Evolutionary conservation across 2,888 invertebrate species (phyloP), one percentile per base, ranked within the genome.

Genomic region (Operophtera brumata): DNA sequence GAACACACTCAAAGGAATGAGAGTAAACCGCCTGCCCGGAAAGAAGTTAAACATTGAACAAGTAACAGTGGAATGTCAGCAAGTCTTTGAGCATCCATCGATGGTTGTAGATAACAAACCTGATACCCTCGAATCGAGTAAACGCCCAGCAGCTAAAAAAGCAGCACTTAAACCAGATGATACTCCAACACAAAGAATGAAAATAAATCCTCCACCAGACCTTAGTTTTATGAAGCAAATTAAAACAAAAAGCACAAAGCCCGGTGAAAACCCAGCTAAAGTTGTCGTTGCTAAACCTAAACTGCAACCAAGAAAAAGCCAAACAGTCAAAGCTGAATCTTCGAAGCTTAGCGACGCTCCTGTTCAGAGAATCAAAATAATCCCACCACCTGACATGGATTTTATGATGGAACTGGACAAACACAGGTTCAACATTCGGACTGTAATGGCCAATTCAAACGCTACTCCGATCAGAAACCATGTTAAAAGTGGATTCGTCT

Each of bases 371-470:
- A 45, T 52, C 5, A 52, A 48, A 52, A 52, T 57, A 34, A 26
- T 57, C 1, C 52, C 48, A 9, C 57, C 57, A 1, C 57, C 57
- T 26, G 57, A 57, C 14, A 52, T 57, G 57, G 52, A 57, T n/a
- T 57, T 57, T 39, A 57, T 57, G 57, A 57, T 57, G 52, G 57
- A 57, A 28, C 34, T 57, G 3, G 57, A 57, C 10, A 57, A 57
- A 25, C 57, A 57, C 13, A 45, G 57, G 45, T 57, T 48, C 28
- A 57, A 57, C 37, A 52, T 57, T 8, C 47, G 47, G 1, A 52
- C 52, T 28, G 48, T 57, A 0, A 57, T 59, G 51, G 74, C 65
- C 70, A 74, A 7, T 80, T 75, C 53, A 61, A 75, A 52, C 84
- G 86, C 55, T 59, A 73, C 74, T 0, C 73, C 72, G 0, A 65